These are phyloP conservation scores for Galagoides demidoff DNA, from an alignment of 2,797 vertebrate genomes.

Conservation along the genomic window DNA sequence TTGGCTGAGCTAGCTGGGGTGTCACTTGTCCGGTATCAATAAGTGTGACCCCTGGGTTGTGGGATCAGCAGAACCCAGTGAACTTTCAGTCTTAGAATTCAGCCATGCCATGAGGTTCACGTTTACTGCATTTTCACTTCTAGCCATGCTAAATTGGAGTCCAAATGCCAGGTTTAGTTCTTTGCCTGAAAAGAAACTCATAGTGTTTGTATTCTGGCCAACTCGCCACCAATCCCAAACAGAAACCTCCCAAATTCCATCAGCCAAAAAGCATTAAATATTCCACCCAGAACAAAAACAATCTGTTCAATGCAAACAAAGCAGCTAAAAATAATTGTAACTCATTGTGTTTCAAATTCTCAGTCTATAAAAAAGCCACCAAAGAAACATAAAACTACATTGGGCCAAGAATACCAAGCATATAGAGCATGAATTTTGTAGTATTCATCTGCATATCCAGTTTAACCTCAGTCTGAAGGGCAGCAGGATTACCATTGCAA, in stretches of 20 bases:
- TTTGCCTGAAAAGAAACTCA: conserved; percentile 99
- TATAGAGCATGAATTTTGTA: conserved; percentile 96
- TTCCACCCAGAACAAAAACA: conserved; percentile 93
- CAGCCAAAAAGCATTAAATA: conserved; percentile 92
- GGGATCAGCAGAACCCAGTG: conserved; percentile 88
- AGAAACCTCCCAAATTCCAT: conserved; percentile 96
- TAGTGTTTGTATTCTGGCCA: conserved; percentile 97
- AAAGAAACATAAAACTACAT: conserved; percentile 97
- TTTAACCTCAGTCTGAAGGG: conserved; percentile 93
- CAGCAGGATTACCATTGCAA: conserved; percentile 96
- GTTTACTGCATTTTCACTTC: conserved; percentile 98
- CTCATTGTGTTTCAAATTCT: conserved; percentile 96
- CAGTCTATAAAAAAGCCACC: conserved; percentile 96
- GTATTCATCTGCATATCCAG: conserved; percentile 96
- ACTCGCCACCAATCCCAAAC: conserved; percentile 97
- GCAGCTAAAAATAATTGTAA: conserved; percentile 94
- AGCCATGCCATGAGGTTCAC: conserved; percentile 98
- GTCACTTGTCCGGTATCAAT: too few species aligned
- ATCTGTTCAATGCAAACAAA: conserved; percentile 96
- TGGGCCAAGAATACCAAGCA: conserved; percentile 99
- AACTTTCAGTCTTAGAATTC: conserved; percentile 86
- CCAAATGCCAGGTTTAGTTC: conserved; percentile 98
- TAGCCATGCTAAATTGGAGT: conserved; percentile 97
- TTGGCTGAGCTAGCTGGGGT: too few species aligned
- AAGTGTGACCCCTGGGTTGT: conserved; percentile 92